These are phyloP conservation scores for Percopsis omiscomaycus DNA, from an alignment of 2,797 vertebrate genomes.

Conservation along the genomic window DNA sequence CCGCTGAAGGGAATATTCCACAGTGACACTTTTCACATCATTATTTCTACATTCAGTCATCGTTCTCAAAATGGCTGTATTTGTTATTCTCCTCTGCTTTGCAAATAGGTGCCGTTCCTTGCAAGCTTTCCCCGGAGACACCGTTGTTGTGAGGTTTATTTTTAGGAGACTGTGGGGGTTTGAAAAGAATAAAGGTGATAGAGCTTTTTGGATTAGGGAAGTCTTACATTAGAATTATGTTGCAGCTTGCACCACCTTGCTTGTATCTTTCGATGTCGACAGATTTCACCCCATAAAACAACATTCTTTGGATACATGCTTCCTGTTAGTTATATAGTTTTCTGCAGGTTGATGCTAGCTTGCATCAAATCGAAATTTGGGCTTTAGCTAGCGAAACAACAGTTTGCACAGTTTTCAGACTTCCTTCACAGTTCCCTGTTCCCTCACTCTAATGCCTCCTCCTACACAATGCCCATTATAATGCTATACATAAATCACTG, in stretches of 20 bases:
- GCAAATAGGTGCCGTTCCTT: conserved; percentile 50
- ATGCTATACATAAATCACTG: too few relatives aligned
- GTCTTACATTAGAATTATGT: conserved; percentile 4
- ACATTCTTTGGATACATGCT: not conserved
- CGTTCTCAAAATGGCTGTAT: conserved; percentile 5
- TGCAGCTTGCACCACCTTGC: conserved; percentile 17
- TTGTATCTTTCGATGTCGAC: conserved; percentile 2
- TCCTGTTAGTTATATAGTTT: not conserved
- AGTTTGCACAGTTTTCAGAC: too few relatives aligned
- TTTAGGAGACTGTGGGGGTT: conserved; percentile 36
- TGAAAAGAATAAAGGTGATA: conserved; percentile 18
- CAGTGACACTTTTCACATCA: conserved; percentile 49
- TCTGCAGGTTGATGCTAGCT: too few relatives aligned
- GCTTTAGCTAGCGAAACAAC: too few relatives aligned
- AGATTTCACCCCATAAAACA: conserved; percentile 6
- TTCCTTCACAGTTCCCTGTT: too few relatives aligned
- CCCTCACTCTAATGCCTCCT: too few relatives aligned
- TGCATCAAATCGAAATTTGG: too few relatives aligned
- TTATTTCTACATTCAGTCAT: conserved; percentile 57
- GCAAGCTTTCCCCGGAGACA: conserved; percentile 33
- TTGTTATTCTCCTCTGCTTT: conserved; percentile 22
- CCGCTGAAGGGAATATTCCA: conserved; percentile 42
- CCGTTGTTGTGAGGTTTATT: conserved; percentile 23
- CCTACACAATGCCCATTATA: too few relatives aligned
- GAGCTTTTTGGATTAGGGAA: not conserved